A percentile compares a stretch with the other conserved stretches of the same genome.
Conservation (phyloP, 2,113 vertebrate genomes). For the Plectropomus leopardus region DNA sequence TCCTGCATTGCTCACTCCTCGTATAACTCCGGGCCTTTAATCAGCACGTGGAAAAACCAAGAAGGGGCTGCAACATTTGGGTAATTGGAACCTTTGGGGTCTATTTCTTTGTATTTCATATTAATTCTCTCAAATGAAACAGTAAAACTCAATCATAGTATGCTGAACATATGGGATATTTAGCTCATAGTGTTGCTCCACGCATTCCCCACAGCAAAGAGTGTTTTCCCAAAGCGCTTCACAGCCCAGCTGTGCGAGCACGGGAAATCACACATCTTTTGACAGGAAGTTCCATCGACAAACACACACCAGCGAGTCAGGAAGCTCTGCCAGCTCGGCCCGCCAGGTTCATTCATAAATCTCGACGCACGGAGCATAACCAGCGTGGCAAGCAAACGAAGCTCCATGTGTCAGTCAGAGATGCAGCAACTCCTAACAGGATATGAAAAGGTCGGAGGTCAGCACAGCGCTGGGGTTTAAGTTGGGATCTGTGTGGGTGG, state of each 20-base stretch:
- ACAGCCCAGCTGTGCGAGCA: slow-evolving; percentile 66
- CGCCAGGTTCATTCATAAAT: slow-evolving; percentile 73
- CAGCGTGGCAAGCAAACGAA: slow-evolving; percentile 27
- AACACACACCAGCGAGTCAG: slow-evolving; percentile 56
- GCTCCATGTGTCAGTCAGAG: slow-evolving; percentile 24
- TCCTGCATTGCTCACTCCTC: slow-evolving; percentile 31
- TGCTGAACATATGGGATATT: background rate
- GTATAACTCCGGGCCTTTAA: slow-evolving; percentile 43
- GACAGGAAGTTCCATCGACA: slow-evolving; percentile 76
- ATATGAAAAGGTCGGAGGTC: slow-evolving; percentile 61
- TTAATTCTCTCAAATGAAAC: background rate
- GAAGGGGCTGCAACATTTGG: slow-evolving; percentile 3
- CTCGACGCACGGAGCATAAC: slow-evolving; percentile 40
- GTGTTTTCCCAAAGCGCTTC: slow-evolving; percentile 64
- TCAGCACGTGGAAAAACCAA: slow-evolving; percentile 14
- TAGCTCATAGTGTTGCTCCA: slow-evolving; percentile 16
- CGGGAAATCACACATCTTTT: slow-evolving; percentile 72
- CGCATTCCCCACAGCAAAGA: slow-evolving; percentile 16
- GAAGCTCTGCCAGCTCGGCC: slow-evolving; percentile 66
- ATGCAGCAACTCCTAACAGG: slow-evolving; percentile 55
- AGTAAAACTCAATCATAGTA: background rate
- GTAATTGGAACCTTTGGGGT: background rate
- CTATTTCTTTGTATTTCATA: background rate
- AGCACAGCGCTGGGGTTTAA: slow-evolving; percentile 25
- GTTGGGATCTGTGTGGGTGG: slow-evolving; percentile 34